Percentiles rank a stretch among this genome's conserved stretches.
These are phyloP conservation scores for Neodiprion lecontei DNA, from an alignment of 1,140 invertebrate genomes.

Conservation along the genomic window DNA sequence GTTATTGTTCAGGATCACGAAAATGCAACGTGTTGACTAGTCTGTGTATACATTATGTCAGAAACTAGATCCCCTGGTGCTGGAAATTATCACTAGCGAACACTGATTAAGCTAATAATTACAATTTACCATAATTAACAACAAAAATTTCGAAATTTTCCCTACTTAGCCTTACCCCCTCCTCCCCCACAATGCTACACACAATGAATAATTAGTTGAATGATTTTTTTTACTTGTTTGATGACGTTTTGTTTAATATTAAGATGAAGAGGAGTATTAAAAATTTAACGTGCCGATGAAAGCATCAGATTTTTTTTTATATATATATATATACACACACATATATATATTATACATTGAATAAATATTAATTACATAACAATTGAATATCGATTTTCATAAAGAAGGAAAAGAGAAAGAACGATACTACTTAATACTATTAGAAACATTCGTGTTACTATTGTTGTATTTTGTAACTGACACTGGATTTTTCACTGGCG, in stretches of 20 bases:
- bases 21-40: neutral
- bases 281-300: neutral
- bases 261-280: neutral
- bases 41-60: neutral
- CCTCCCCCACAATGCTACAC: constrained; percentile 22
- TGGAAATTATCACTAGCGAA: constrained; percentile 16
- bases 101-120: constrained; percentile 13
- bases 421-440: constrained; percentile 32
- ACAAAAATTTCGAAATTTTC: neutral
- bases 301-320: constrained; percentile 15
- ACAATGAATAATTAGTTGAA: constrained; percentile 14
- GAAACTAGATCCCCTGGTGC: neutral
- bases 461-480: constrained; percentile 42
- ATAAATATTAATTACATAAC: constrained; percentile 26
- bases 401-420: constrained; percentile 22
- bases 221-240: constrained; percentile 29
- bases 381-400: constrained; percentile 25
- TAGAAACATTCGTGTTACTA: constrained; percentile 33
- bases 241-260: constrained; percentile 21
- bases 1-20: constrained; percentile 12
- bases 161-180: constrained; percentile 21
- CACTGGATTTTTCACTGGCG: constrained; percentile 15
- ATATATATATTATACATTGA: constrained; percentile 20
- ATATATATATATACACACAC: constrained; percentile 19
- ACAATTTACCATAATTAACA: neutral